These are phyloP conservation scores for Sebastes iracundus DNA, from an alignment of 2,797 vertebrate species.

Conservation along the genomic window DNA sequence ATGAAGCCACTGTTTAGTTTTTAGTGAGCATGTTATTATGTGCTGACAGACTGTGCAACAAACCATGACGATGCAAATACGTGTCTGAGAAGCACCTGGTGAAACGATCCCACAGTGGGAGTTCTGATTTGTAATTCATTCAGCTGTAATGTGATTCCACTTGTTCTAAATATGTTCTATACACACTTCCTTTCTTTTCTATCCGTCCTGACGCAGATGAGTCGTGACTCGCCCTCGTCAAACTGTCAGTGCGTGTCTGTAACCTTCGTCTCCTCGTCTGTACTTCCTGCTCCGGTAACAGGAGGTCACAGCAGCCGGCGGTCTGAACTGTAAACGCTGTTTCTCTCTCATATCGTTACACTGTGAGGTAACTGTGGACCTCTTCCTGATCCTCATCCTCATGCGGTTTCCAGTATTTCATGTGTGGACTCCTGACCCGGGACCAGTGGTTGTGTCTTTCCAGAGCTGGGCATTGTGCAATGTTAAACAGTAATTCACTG, in stretches of 20 bases:
- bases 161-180: not conserved
- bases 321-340: not conserved
- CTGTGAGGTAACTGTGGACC: not conserved
- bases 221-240: slow-evolving; percentile 11
- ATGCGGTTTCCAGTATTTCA: not conserved
- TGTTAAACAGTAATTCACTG: slow-evolving; percentile 45
- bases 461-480: slow-evolving; percentile 72
- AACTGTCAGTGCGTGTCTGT: not conserved
- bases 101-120: slow-evolving; percentile 39
- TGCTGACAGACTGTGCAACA: not conserved
- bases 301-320: not conserved
- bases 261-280: not conserved
- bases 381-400: not conserved
- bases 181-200: not conserved
- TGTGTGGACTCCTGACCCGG: not conserved
- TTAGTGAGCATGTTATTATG: not conserved
- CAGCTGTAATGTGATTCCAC: not conserved
- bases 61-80: slow-evolving; percentile 16
- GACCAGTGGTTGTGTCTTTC: slow-evolving; percentile 14
- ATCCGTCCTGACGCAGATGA: not conserved
- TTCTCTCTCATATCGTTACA: not conserved
- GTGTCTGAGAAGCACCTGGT: slow-evolving; percentile 8
- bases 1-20: not conserved
- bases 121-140: not conserved
- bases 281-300: not conserved